Evolutionary conservation across 2,797 vertebrate species (phyloP), one percentile per base, ranked within the genome.

Genomic region (Enteromius treurensis): DNA sequence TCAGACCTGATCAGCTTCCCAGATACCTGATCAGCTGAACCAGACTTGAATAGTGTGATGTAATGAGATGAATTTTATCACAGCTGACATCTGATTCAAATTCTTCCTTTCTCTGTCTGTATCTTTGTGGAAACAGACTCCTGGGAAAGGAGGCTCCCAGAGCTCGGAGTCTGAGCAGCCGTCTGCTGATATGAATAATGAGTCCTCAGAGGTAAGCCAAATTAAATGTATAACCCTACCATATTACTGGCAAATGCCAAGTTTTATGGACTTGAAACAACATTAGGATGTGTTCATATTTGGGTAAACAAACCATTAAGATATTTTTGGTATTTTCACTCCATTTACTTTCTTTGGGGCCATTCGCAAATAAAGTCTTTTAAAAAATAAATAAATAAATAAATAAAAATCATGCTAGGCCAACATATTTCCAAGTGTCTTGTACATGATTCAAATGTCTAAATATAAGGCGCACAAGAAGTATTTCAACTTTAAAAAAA

Each of bases 101-200:
- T 8, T 40, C 51, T 79, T 64, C 19, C 34, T 81, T 9, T 77
- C 29, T 51, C 29, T 23, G 4, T 81, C 8, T 15, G 11, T 79
- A 32, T 85, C 15, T 86, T 49, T 80, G 40, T 71, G 47, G 77
- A 75, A 49, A 85, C 90, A 99, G 98, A 99, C 97, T 91, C 97
- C 98, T 80, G 98, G 98, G 87, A 97, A 98, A 94, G 97, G 96
- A 91, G 97, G 97, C 29, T 96, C 98, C 90, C 97, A 98, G 95
- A 96, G 96, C 60, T 94, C 97, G 0, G 98, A 99, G 89, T 95
- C 97, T 0, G 98, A 99, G 90, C 96, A 96, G 83, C 96, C 97
- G 74, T 96, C 95, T 87, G 90, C 96, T n/a, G 97, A 98, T 1
- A 91, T 97, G 62, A 99, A 98, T 93, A 96, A 94, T 1, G 97